These are phyloP conservation scores for Hippocampus kuda DNA, from an alignment of 2,797 vertebrate species.

Conservation along the genomic window DNA sequence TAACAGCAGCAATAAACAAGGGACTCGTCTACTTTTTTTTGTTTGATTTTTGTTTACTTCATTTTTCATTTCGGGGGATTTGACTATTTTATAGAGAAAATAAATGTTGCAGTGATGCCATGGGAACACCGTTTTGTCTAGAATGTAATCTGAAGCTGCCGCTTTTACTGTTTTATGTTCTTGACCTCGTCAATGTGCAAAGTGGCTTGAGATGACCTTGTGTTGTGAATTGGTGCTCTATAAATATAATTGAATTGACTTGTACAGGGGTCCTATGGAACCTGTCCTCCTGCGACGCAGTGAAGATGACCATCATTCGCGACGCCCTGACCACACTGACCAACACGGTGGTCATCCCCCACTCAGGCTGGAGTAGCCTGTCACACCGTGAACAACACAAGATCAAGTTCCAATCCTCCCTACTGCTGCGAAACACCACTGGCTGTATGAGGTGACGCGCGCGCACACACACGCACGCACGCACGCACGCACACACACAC, in stretches of 20 bases:
- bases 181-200: background rate
- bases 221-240: background rate
- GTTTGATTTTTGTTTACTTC: too few relatives aligned
- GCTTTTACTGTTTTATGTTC: too few relatives aligned
- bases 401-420: slow-evolving; percentile 89
- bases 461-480: too few relatives aligned
- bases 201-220: background rate
- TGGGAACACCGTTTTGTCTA: too few relatives aligned
- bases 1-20: too few relatives aligned
- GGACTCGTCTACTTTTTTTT: too few relatives aligned
- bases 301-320: slow-evolving; percentile 96
- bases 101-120: too few relatives aligned
- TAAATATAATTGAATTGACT: background rate
- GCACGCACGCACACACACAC: too few relatives aligned
- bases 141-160: too few relatives aligned
- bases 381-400: slow-evolving; percentile 89
- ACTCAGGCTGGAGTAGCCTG: slow-evolving; percentile 89
- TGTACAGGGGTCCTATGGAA: slow-evolving; percentile 92
- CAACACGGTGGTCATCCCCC: slow-evolving; percentile 91
- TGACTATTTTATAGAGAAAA: too few relatives aligned
- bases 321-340: slow-evolving; percentile 85
- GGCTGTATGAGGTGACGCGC: slow-evolving; percentile 84
- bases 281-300: slow-evolving; percentile 90
- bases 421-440: slow-evolving; percentile 90
- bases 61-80: too few relatives aligned